Percentiles rank a stretch among this genome's conserved stretches.
phyloP scores from a whole-genome alignment of 2,888 invertebrate genomes.

The Scaeva pyrastri region DNA sequence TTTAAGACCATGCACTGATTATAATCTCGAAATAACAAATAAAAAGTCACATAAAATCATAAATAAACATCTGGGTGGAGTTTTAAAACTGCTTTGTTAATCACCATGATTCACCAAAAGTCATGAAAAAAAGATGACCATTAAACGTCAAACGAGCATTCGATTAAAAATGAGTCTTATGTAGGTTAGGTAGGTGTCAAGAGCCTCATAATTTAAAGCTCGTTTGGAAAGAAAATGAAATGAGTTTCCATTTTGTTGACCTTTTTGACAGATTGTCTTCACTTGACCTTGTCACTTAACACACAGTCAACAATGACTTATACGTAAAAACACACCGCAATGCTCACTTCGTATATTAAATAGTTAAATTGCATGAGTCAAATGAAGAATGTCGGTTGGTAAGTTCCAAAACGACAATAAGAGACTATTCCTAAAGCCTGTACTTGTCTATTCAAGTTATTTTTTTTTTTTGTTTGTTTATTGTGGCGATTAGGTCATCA shows the following conservation, averaged over 20 bases:
- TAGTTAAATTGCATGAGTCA: background rate
- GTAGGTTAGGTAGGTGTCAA: constrained; percentile 42
- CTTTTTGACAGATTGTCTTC: background rate
- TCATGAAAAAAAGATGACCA: constrained; percentile 41
- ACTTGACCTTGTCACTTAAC: constrained; percentile 55
- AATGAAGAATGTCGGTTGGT: constrained; percentile 38
- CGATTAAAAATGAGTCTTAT: constrained; percentile 9
- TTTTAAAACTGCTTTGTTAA: background rate
- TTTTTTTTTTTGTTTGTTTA: constrained; percentile 10
- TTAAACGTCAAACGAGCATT: constrained; percentile 38
- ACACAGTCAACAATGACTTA: constrained; percentile 4
- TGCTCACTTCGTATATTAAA: constrained; percentile 1
- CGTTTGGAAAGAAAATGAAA: constrained; percentile 16
- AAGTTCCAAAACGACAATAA: constrained; percentile 37
- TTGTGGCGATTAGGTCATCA: constrained; percentile 66
- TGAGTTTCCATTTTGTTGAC: constrained; percentile 14
- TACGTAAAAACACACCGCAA: background rate
- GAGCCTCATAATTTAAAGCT: background rate
- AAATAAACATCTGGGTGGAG: constrained; percentile 33
- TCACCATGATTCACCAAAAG: constrained; percentile 42
- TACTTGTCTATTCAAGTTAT: constrained; percentile 14
- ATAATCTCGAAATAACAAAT: constrained; percentile 32
- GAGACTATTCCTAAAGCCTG: constrained; percentile 14
- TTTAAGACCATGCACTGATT: background rate
- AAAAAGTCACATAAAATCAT: constrained; percentile 29